Base-by-base conservation (phyloP, 2,797 vertebrate genomes). In the Gadopsis bispinosus region DNA sequence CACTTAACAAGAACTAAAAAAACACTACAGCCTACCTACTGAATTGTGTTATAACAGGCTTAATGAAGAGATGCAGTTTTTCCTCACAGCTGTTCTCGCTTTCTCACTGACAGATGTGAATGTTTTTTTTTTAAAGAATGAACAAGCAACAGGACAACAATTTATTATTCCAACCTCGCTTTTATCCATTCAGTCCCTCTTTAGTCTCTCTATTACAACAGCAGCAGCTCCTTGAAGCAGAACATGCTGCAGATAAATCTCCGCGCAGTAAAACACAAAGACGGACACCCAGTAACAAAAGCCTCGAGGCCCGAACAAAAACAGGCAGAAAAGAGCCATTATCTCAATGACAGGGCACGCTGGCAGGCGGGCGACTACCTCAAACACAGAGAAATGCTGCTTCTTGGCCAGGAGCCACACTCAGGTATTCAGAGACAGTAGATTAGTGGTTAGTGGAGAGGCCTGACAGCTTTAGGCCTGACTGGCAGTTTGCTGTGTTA, bases 241-340 rank as follows among this genome's bases (percentile, higher is more conserved):
- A 60, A 75, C 59, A 58, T 19, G 69, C 61, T 50, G 60, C 71
- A 82, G 77, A 75, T 76, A 80, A 87, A 87, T 84, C 74, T 71
- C 62, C 70, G 33, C 45, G 33, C 61, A 74, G 69, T 73, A 69
- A 72, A 81, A 82, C 56, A 77, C 64, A 81, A 75, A 79, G 69
- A 81, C 77, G 55, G 81, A 88, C 77, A 81, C 81, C 71, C 79
- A 80, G 43, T 75, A 68, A 91, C 86, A 83, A 84, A 87, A 87
- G 79, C 81, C 69, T 17, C 14, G 62, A 85, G 77, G 87, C 85
- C 85, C 83, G 50, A 89, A 87, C 68, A 79, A 73, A 86, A 85
- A 77, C 80, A 79, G 78, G 65, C 69, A 83, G 83, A 91, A 92
- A 89, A 90, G 76, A 88, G 80, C 70, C 26, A 88, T 93, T 88